phyloP scores from a whole-genome alignment of 2,113 vertebrate species.

The Chelonoidis abingdonii region DNA sequence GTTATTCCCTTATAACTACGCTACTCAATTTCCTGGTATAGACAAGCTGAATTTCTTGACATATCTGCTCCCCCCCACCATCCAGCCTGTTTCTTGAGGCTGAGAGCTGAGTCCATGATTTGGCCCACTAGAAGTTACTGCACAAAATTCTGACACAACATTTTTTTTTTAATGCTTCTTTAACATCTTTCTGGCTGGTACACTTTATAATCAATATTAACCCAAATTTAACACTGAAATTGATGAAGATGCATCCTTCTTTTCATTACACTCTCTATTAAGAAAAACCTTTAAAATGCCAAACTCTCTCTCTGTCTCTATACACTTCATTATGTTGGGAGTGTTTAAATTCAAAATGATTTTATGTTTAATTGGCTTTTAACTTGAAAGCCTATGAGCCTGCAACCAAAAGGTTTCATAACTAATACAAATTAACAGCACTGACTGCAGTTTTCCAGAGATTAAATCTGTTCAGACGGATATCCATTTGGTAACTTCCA shows the following conservation, averaged over 20 bases:
- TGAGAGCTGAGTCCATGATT: background rate
- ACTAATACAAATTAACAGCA: background rate
- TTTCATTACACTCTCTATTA: background rate
- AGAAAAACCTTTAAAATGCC: background rate
- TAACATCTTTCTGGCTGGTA: background rate
- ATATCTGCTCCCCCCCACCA: too few species aligned
- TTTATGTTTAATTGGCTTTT: background rate
- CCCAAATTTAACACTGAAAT: too few species aligned
- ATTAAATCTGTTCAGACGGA: background rate
- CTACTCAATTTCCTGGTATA: background rate
- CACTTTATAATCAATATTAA: too few species aligned
- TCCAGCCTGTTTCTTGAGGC: background rate
- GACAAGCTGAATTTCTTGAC: background rate
- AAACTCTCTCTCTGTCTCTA: background rate
- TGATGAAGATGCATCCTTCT: too few species aligned
- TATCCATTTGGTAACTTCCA: background rate
- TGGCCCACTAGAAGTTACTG: background rate
- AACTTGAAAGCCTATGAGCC: background rate
- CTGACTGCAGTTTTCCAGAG: background rate
- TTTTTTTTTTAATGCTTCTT: background rate
- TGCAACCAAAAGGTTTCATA: background rate
- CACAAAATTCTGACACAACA: background rate
- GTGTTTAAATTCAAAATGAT: background rate
- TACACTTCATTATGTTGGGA: background rate
- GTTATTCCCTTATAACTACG: background rate